Base-by-base conservation (phyloP, 2,113 vertebrate genomes). In the Rhinogobius similis region DNA sequence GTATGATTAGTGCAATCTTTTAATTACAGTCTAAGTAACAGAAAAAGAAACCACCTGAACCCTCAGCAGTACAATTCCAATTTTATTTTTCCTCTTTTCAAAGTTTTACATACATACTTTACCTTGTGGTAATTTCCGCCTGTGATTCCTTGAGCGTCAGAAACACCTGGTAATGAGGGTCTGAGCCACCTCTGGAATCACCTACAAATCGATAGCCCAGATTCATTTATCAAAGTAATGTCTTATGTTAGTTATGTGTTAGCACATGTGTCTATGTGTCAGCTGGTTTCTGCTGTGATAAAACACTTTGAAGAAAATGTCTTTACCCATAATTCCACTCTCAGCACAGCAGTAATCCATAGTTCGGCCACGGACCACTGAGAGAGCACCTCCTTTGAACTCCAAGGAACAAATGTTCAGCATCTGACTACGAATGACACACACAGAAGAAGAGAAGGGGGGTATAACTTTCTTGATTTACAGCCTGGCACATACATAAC, bases 151-250 rank as follows among this genome's bases (percentile, higher is more conserved):
- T 94, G 58, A 98, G 91, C 82, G 96, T 95, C 58, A 97, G 7
- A 10, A 98, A 98, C 65, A 97, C 95, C 79, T 96, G 93, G 7
- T 98, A 97, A 83, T 97, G 96, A 10, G 94, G 96, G 27, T 96
- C 96, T 0, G 92, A 93, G 39, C 89, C 91, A 0, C 94, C 94
- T 0, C 86, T 94, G 0, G 86, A 86, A 65, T 94, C 89, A 5
- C 95, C 96, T 98, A 81, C 0, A 86, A 70, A 5, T 66, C 7
- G 39, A 63, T 5, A 68, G 50, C 0, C 11, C 61, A 27, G 26
- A 11, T 16, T 7, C 4, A 62, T 41, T 69, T 23, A 65, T 65
- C 10, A 21, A 13, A n/a, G 7, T 23, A 12, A 26, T 55, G 52
- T 26, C 23, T 23, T 23, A 11, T 24, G 50, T 52, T 36, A 48